phyloP scores from a whole-genome alignment of 2,888 invertebrate species.

The Argyresthia albistria region DNA sequence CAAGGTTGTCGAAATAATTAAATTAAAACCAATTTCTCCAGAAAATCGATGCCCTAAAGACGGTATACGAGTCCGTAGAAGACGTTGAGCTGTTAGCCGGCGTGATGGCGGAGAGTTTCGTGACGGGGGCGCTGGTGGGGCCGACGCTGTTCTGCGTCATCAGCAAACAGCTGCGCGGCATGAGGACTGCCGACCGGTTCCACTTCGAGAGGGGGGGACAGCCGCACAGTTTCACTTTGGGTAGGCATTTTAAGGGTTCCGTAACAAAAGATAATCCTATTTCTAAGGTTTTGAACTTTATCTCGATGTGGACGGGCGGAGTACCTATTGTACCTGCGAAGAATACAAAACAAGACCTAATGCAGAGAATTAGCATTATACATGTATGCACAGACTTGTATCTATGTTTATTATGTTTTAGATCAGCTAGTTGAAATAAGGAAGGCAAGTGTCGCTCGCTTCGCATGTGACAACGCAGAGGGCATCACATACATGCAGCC shows the following conservation, averaged over 20 bases:
- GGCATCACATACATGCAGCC: constrained; percentile 48
- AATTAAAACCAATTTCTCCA: too few species aligned
- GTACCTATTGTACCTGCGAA: too few species aligned
- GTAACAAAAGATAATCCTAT: too few species aligned
- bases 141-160: constrained; percentile 49
- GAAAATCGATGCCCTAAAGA: constrained; percentile 41
- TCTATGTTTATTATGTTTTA: too few species aligned
- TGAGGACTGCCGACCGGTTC: constrained; percentile 40
- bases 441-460: constrained; percentile 43
- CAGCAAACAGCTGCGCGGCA: constrained; percentile 34
- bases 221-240: constrained; percentile 35
- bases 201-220: constrained; percentile 54
- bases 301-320: too few species aligned
- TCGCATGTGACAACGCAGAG: constrained; percentile 46
- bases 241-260: constrained; percentile 27
- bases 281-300: too few species aligned
- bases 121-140: constrained; percentile 33
- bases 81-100: constrained; percentile 47
- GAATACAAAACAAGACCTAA: too few species aligned
- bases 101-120: constrained; percentile 35
- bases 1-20: too few species aligned
- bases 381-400: too few species aligned
- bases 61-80: constrained; percentile 33
- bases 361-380: too few species aligned
- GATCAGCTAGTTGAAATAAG: constrained; percentile 26